Conservation (phyloP, 2,888 invertebrate genomes). For the Noctua fimbriata region DNA sequence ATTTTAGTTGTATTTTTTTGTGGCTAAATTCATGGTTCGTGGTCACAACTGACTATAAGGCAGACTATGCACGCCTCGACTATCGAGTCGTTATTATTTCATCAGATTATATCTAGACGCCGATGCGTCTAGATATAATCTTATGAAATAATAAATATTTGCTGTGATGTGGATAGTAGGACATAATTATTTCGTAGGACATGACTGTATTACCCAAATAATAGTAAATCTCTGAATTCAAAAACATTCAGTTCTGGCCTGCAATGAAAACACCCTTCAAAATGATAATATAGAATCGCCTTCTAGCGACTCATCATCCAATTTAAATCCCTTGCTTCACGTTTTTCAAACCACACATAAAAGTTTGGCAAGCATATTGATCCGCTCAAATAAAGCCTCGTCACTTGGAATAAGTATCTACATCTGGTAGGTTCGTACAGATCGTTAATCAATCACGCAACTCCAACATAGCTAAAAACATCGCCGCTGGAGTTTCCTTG, state of each 20-base stretch:
- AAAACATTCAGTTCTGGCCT: neutral
- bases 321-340: conserved; percentile 6
- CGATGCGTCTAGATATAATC: neutral
- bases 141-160: neutral
- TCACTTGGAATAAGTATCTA: conserved; percentile 36
- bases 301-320: neutral
- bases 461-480: conserved; percentile 54
- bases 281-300: neutral
- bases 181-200: neutral
- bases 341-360: conserved; percentile 15
- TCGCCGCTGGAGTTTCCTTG: conserved; percentile 38
- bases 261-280: neutral
- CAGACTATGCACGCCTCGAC: neutral
- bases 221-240: neutral
- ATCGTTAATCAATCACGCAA: conserved; percentile 64
- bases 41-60: neutral
- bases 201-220: neutral
- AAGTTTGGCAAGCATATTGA: conserved; percentile 24
- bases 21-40: neutral
- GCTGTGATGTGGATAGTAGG: neutral
- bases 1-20: neutral
- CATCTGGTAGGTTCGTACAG: conserved; percentile 31
- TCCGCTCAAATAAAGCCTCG: conserved; percentile 47
- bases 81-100: no score
- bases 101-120: no score